These are phyloP conservation scores for Rhinogobio ventralis DNA, from an alignment of 2,797 vertebrate genomes.

Conservation along the genomic window DNA sequence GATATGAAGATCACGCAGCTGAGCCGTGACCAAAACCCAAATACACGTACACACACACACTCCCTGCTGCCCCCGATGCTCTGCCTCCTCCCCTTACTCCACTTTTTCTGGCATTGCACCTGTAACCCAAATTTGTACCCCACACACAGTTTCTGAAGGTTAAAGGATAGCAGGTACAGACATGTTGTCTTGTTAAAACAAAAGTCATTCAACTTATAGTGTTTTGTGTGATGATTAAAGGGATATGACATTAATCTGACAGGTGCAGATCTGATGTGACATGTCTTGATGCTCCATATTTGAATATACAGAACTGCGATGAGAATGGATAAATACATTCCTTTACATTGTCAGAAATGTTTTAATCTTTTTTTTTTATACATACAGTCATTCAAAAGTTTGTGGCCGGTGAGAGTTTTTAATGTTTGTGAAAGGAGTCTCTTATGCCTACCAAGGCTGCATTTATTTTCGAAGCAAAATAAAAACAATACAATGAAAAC, in stretches of 20 bases:
- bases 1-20: slow-evolving; percentile 81
- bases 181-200: background rate
- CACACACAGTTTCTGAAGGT: slow-evolving; percentile 13
- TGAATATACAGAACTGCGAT: too few relatives aligned
- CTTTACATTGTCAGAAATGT: background rate
- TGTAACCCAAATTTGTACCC: background rate
- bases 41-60: background rate
- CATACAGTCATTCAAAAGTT: background rate
- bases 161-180: background rate
- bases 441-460: background rate
- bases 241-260: background rate
- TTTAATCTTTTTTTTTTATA: background rate
- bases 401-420: background rate
- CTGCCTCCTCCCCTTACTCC: slow-evolving; percentile 12
- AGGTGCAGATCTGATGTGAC: background rate
- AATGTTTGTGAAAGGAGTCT: background rate
- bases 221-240: background rate
- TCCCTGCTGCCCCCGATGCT: slow-evolving; percentile 27
- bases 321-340: background rate
- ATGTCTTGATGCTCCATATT: background rate
- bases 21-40: slow-evolving; percentile 71
- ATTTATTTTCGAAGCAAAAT: background rate
- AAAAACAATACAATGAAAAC: background rate
- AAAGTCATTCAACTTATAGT: too few relatives aligned
- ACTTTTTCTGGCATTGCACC: slow-evolving; percentile 10